Conservation (phyloP, 2,113 vertebrate genomes). For the Dipodomys stephensi region DNA sequence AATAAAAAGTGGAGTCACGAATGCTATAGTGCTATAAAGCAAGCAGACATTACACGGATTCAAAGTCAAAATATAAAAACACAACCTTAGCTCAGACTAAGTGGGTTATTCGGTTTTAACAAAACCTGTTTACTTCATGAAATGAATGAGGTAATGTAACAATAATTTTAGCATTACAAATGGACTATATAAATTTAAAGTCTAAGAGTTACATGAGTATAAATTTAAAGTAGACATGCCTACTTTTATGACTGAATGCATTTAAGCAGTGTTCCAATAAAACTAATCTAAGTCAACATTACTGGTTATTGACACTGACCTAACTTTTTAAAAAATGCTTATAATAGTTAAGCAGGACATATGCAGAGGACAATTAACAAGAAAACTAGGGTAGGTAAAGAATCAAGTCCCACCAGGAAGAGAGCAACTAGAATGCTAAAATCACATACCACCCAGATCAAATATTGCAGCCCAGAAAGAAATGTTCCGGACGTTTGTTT, state of each 20-base stretch:
- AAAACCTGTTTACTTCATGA: neutral
- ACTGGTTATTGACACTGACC: neutral
- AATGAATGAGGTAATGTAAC: slow-evolving; percentile 9
- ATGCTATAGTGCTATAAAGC: neutral
- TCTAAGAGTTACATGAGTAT: neutral
- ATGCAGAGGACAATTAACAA: neutral
- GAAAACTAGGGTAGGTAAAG: neutral
- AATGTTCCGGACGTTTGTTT: too few relatives aligned
- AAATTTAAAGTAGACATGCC: slow-evolving; percentile 26
- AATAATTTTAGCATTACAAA: too few relatives aligned
- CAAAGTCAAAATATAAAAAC: slow-evolving; percentile 25
- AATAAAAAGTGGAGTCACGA: neutral
- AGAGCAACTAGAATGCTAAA: neutral
- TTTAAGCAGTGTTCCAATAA: neutral
- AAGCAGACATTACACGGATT: slow-evolving; percentile 30
- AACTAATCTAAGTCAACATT: slow-evolving; percentile 8
- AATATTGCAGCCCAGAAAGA: neutral
- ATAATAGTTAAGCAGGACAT: neutral
- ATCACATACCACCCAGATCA: neutral
- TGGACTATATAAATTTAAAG: neutral
- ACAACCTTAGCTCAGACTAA: slow-evolving; percentile 12
- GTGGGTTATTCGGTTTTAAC: slow-evolving; percentile 39
- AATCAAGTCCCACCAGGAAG: neutral
- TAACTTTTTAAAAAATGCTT: neutral
- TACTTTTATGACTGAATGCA: slow-evolving; percentile 32